A percentile compares a stretch with the other conserved stretches of the same genome.
Conservation (phyloP, 2,888 invertebrate genomes). For the Philereme vetulata region DNA sequence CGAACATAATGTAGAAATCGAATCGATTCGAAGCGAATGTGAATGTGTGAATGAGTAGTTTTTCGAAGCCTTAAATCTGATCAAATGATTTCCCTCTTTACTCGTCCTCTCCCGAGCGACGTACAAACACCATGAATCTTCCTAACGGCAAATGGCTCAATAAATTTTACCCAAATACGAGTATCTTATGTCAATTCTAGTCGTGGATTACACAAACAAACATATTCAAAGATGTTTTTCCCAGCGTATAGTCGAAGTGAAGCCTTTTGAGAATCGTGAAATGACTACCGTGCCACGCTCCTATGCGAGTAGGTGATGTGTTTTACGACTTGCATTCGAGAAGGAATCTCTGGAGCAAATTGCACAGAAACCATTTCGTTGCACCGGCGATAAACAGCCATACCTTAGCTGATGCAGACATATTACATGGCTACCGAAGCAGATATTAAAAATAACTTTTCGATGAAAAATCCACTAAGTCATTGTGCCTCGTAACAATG, state of each 20-base stretch:
- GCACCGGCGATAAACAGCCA: slow-evolving; percentile 53
- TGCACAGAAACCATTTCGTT: slow-evolving; percentile 55
- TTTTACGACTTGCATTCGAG: slow-evolving; percentile 60
- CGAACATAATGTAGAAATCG: too few relatives aligned
- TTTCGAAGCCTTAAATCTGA: slow-evolving; percentile 9
- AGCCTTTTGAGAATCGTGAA: slow-evolving; percentile 42
- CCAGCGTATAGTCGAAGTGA: slow-evolving; percentile 30
- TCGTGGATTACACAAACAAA: slow-evolving; percentile 38
- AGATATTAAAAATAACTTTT: slow-evolving; percentile 17
- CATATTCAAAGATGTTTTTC: slow-evolving; percentile 40
- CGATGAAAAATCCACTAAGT: slow-evolving; percentile 30
- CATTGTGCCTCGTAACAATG: slow-evolving; percentile 29
- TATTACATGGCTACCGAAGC: slow-evolving; percentile 10
- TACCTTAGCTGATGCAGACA: slow-evolving; percentile 8
- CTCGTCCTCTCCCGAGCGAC: slow-evolving; percentile 10
- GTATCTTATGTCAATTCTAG: slow-evolving; percentile 37
- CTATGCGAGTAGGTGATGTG: slow-evolving; percentile 46
- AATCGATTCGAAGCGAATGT: too few relatives aligned
- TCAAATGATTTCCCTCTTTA: slow-evolving; percentile 17
- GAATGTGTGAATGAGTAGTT: too few relatives aligned
- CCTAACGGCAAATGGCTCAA: slow-evolving; percentile 37
- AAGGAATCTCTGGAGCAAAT: slow-evolving; percentile 60
- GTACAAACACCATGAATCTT: slow-evolving; percentile 39
- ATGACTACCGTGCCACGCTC: slow-evolving; percentile 42
- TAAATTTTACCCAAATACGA: slow-evolving; percentile 36